Evolutionary conservation across 2,113 vertebrate genomes (phyloP).

Genomic region (Grantiella picta): DNA sequence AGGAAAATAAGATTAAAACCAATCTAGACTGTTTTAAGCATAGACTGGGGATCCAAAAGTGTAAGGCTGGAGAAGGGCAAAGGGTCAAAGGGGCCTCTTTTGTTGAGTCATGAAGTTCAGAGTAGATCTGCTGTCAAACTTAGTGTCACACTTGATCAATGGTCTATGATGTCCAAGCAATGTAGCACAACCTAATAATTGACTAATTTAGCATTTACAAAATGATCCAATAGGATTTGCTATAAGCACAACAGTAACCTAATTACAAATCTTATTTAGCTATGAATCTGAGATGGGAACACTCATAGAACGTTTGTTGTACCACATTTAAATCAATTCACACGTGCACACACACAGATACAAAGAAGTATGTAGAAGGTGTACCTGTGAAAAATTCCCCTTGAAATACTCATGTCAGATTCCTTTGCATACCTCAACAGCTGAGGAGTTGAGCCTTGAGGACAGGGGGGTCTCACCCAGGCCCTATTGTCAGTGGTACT

Average conservation of each 20-base stretch:
- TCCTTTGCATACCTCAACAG: neutral
- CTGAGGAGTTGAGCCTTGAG: neutral
- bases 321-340: rapidly evolving
- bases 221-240: neutral
- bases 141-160: neutral
- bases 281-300: neutral
- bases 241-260: neutral
- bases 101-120: neutral
- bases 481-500: neutral
- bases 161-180: neutral
- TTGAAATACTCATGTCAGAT: neutral
- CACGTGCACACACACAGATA: neutral
- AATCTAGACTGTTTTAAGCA: neutral
- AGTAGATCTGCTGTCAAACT: neutral
- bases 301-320: neutral
- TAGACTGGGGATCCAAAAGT: neutral
- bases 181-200: neutral
- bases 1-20: neutral
- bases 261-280: neutral
- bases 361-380: neutral
- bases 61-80: neutral
- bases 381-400: neutral
- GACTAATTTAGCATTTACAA: neutral
- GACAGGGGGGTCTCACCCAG: neutral
- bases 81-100: neutral